phyloP scores from a whole-genome alignment of 2,113 vertebrate genomes.

The Nesogale talazaci region DNA sequence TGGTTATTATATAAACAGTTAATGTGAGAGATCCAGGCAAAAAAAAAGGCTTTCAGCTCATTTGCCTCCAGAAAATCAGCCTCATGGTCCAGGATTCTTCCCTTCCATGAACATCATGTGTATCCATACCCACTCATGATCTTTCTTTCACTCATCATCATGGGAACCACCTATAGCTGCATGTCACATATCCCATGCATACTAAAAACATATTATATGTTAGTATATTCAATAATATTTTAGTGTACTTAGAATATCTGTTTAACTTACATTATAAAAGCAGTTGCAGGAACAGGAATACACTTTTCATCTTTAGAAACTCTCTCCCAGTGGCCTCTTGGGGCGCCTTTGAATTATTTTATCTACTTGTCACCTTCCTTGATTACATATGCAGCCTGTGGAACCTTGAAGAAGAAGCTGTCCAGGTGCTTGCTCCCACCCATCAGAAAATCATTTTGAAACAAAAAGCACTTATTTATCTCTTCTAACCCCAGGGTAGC shows the following conservation, averaged over 20 bases:
- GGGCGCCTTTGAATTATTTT: neutral
- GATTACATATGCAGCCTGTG: constrained; percentile 14
- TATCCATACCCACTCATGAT: constrained; percentile 63
- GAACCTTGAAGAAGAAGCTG: constrained; percentile 29
- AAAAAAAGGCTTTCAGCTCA: neutral
- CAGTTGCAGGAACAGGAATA: neutral
- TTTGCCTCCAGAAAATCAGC: neutral
- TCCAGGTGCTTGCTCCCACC: neutral
- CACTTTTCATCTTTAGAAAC: neutral
- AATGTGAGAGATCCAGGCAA: neutral
- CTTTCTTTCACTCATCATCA: constrained; percentile 75
- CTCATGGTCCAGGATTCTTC: neutral
- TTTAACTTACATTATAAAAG: neutral
- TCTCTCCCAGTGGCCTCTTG: neutral
- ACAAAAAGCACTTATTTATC: constrained; percentile 11
- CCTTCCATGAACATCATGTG: neutral
- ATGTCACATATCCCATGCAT: neutral
- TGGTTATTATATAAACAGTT: neutral
- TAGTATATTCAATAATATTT: neutral
- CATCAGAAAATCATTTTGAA: constrained; percentile 38
- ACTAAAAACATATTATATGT: neutral
- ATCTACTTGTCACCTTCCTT: neutral
- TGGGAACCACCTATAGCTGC: neutral
- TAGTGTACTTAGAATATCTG: neutral
- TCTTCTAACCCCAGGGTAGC: constrained; percentile 37